Evolutionary conservation across 2,888 invertebrate genomes (phyloP).

Genomic region (Agapetus fuscipes): DNA sequence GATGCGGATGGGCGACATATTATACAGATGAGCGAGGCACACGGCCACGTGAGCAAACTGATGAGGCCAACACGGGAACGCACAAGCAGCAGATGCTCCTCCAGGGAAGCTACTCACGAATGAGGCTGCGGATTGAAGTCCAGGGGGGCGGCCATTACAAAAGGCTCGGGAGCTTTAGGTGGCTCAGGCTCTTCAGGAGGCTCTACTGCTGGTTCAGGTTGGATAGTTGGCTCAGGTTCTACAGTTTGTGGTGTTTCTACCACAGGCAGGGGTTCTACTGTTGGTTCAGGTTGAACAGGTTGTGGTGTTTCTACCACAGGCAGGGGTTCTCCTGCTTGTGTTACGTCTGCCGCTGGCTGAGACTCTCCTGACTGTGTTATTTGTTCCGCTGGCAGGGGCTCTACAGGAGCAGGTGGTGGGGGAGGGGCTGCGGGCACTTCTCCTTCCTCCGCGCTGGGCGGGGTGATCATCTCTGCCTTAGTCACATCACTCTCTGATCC

Average conservation of each 20-base stretch:
- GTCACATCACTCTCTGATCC: not conserved
- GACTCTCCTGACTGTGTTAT: conserved; percentile 22
- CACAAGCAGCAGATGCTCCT: conserved; percentile 10
- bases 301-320: too few relatives aligned
- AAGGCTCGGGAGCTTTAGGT: conserved; percentile 19
- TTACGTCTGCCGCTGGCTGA: conserved; percentile 2
- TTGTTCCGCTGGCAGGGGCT: conserved; percentile 29
- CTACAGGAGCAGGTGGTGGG: conserved; percentile 36
- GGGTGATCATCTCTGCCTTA: conserved; percentile 32
- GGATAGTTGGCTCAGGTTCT: conserved; percentile 1
- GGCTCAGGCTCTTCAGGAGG: conserved; percentile 8
- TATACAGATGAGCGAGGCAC: too few relatives aligned
- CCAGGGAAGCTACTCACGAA: conserved; percentile 38
- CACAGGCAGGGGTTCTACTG: conserved; percentile 12
- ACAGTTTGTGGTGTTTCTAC: not conserved
- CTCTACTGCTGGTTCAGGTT: not conserved
- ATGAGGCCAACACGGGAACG: too few relatives aligned
- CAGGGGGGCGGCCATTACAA: conserved; percentile 33
- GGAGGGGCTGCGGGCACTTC: conserved; percentile 37
- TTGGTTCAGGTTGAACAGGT: conserved; percentile 1
- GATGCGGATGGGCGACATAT: too few relatives aligned
- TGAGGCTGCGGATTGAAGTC: conserved; percentile 41
- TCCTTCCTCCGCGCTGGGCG: conserved; percentile 38
- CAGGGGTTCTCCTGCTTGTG: conserved; percentile 14
- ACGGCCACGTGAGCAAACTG: too few relatives aligned